These are phyloP conservation scores for Tiaroga cobitis DNA, from an alignment of 2,797 vertebrate species.

Conservation along the genomic window DNA sequence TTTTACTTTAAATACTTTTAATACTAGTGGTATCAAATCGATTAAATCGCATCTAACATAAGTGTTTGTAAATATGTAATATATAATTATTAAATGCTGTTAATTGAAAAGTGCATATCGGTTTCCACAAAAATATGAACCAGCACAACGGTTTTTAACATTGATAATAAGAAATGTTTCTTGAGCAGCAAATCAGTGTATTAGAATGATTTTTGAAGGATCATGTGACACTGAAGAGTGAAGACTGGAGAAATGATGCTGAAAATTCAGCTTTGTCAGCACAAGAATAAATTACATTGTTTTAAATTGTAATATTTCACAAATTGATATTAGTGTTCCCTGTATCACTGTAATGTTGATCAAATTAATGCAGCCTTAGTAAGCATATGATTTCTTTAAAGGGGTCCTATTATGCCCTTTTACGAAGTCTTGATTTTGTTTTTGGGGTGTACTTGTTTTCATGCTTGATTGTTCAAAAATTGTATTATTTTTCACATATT, in stretches of 20 bases:
- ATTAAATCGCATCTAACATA: too few species aligned
- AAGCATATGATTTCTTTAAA: not conserved
- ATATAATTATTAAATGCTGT: too few species aligned
- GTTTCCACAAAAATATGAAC: too few species aligned
- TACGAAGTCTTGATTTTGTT: too few species aligned
- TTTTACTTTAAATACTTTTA: not conserved
- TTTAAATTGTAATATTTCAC: not conserved
- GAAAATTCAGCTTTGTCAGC: not conserved
- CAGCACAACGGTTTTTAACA: not conserved
- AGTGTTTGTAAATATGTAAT: too few species aligned
- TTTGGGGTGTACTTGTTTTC: too few species aligned
- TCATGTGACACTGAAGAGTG: not conserved
- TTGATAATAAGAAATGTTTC: not conserved
- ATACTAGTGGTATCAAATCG: not conserved
- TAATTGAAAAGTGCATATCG: too few species aligned
- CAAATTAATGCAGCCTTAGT: not conserved
- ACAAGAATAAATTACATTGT: not conserved
- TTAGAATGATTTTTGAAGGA: not conserved
- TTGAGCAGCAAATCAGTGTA: not conserved
- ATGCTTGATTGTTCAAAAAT: too few species aligned
- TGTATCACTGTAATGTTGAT: not conserved
- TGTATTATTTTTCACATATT: too few species aligned
- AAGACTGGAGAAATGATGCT: too few species aligned
- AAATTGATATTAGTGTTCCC: not conserved
- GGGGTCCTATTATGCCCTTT: too few species aligned